phyloP scores from a whole-genome alignment of 2,113 vertebrate species.

The Hassar affinis region DNA sequence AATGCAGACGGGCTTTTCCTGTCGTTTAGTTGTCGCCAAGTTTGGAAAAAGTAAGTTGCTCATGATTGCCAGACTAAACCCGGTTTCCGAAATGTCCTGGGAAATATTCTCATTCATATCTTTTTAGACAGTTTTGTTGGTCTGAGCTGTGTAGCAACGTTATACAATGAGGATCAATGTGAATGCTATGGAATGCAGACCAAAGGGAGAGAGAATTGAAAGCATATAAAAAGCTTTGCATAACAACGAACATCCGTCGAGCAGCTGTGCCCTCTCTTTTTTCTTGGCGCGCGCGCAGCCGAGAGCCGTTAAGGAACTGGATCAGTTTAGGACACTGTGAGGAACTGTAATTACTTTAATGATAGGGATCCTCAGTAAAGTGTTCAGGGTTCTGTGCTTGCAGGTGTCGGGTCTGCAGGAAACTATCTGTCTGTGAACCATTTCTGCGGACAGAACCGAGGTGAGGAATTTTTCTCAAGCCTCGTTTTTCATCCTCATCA shows the following conservation, averaged over 20 bases:
- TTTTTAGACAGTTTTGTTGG: background rate
- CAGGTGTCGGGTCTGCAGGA: conserved; percentile 11
- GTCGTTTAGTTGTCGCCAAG: background rate
- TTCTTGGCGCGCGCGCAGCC: background rate
- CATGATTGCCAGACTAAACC: conserved; percentile 34
- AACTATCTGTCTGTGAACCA: conserved; percentile 32
- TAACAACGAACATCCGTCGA: conserved; percentile 25
- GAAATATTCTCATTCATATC: background rate
- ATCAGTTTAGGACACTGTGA: background rate
- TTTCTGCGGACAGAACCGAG: conserved; percentile 56
- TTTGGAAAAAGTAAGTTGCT: background rate
- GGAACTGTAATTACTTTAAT: background rate
- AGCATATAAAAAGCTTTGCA: conserved; percentile 42
- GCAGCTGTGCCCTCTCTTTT: conserved; percentile 18
- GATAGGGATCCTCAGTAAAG: background rate
- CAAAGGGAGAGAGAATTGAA: conserved; percentile 21
- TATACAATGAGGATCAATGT: conserved; percentile 6
- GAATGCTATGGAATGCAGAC: background rate
- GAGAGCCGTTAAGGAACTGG: background rate
- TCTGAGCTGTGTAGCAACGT: background rate
- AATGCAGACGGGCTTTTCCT: background rate
- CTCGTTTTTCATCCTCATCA: conserved; percentile 58
- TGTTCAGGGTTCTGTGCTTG: background rate
- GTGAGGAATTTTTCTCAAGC: conserved; percentile 60
- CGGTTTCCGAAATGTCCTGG: conserved; percentile 9